Conservation (phyloP, 2,888 invertebrate species). For the Pegoplata infirma region DNA sequence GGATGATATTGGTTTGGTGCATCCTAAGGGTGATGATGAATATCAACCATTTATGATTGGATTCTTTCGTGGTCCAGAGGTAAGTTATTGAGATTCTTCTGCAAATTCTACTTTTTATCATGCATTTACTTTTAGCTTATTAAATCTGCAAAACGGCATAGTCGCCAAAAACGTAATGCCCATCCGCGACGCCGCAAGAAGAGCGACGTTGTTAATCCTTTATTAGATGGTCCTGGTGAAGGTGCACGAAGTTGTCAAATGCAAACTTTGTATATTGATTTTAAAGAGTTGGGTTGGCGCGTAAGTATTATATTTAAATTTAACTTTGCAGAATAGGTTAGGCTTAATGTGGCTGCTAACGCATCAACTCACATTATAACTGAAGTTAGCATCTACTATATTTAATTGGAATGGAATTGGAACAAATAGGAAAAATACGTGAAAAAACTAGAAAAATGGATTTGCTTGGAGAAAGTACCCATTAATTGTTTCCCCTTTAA, state of each 20-base stretch:
- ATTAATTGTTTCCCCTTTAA: no score
- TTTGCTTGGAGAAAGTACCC: no score
- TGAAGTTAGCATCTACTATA: no score
- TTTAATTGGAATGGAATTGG: no score
- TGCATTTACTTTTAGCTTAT: slow-evolving; percentile 67
- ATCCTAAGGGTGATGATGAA: slow-evolving; percentile 86
- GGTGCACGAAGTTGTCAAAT: slow-evolving; percentile 88
- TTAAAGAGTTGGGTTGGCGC: slow-evolving; percentile 93
- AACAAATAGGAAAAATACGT: no score
- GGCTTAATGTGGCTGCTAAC: no score
- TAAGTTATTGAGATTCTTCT: no score
- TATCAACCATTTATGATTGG: slow-evolving; percentile 96
- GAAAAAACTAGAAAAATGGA: no score
- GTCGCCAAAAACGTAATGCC: slow-evolving; percentile 72
- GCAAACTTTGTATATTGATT: slow-evolving; percentile 94
- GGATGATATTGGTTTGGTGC: slow-evolving; percentile 90
- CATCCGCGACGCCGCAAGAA: slow-evolving; percentile 73
- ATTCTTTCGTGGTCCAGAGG: slow-evolving; percentile 86
- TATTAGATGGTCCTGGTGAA: slow-evolving; percentile 71
- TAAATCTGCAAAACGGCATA: slow-evolving; percentile 69
- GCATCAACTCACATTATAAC: no score
- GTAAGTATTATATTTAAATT: slow-evolving; percentile 76
- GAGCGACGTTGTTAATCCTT: slow-evolving; percentile 75
- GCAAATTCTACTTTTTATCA: slow-evolving; percentile 4
- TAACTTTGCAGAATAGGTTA: no score